Conservation (phyloP, 2,113 vertebrate species). For the Axis porcinus region DNA sequence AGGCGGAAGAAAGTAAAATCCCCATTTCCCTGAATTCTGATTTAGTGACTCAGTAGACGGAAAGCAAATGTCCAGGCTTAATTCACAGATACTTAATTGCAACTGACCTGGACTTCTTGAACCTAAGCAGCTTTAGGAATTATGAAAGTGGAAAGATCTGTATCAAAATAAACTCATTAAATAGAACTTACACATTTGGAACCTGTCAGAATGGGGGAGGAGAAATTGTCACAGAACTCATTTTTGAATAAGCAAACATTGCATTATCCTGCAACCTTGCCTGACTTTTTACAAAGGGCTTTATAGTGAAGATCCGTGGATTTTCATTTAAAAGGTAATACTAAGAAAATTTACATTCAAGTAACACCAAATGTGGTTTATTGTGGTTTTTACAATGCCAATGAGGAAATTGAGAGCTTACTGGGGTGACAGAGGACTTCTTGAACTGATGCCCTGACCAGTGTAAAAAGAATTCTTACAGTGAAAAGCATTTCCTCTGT, state of each 20-base stretch:
- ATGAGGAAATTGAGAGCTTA: slow-evolving; percentile 18
- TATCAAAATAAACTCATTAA: background rate
- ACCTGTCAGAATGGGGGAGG: background rate
- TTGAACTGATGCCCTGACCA: slow-evolving; percentile 25
- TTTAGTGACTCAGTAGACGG: background rate
- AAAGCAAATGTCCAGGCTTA: background rate
- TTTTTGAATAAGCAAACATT: background rate
- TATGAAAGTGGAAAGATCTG: background rate
- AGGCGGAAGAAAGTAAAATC: background rate
- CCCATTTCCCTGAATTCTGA: background rate
- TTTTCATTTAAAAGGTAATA: slow-evolving; percentile 33
- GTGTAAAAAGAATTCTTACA: slow-evolving; percentile 29
- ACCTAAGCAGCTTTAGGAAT: background rate
- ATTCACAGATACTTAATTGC: slow-evolving; percentile 27
- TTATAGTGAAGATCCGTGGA: background rate
- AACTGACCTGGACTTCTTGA: slow-evolving; percentile 32
- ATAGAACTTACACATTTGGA: background rate
- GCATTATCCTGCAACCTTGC: background rate
- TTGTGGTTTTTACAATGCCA: slow-evolving; percentile 35
- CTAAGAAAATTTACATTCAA: background rate
- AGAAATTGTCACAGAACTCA: background rate
- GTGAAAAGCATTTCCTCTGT: slow-evolving; percentile 44
- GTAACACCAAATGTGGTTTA: background rate
- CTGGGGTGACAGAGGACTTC: background rate
- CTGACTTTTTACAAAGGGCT: background rate